A percentile compares a stretch with the other conserved stretches of the same genome.
Conservation (phyloP, 2,797 vertebrate genomes). For the Alcedo quadribrachys region DNA sequence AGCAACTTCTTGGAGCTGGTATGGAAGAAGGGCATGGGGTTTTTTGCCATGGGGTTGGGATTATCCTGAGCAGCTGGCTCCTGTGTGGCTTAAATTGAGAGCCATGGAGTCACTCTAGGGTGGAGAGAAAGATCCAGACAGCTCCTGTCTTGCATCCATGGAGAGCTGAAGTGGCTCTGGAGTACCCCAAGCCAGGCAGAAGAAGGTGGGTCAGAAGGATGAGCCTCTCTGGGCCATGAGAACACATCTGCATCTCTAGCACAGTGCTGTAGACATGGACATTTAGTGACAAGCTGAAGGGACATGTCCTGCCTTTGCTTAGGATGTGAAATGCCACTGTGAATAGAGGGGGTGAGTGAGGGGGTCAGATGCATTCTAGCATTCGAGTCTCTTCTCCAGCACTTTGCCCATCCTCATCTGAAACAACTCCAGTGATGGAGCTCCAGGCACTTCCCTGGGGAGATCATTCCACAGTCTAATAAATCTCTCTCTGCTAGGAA, state of each 20-base stretch:
- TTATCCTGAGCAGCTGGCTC: background rate
- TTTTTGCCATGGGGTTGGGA: background rate
- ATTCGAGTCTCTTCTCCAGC: background rate
- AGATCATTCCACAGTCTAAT: conserved; percentile 52
- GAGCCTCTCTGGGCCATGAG: background rate
- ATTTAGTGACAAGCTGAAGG: background rate
- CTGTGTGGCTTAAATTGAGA: background rate
- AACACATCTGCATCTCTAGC: background rate
- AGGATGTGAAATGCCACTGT: background rate
- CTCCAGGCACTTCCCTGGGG: conserved; percentile 45
- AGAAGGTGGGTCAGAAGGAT: background rate
- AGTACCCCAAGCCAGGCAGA: background rate
- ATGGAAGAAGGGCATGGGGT: background rate
- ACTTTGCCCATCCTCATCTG: conserved; percentile 32
- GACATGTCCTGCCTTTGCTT: background rate
- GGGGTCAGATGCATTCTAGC: background rate
- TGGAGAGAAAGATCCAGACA: background rate
- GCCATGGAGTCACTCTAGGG: background rate
- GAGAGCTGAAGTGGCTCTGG: background rate
- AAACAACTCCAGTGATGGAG: conserved; percentile 9
- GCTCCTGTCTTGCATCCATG: background rate
- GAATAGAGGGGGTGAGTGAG: background rate
- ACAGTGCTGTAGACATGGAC: background rate
- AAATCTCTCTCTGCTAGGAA: conserved; percentile 55
- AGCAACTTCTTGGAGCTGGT: background rate